Conservation (phyloP, 2,113 vertebrate species). For the Marmota monax region DNA sequence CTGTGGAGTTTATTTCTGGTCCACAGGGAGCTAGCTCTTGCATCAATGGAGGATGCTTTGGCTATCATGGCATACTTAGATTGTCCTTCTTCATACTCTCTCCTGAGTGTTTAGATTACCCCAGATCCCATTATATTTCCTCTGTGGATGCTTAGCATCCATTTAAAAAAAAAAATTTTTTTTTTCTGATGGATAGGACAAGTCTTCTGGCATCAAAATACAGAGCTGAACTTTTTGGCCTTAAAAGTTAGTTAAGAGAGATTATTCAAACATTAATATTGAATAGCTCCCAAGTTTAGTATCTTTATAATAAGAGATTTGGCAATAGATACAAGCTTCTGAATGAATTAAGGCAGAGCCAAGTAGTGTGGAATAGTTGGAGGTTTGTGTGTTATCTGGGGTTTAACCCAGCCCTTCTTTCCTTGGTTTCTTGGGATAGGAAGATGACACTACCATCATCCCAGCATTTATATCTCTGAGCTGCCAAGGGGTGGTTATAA, state of each 20-base stretch:
- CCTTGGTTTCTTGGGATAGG: neutral
- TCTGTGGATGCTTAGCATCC: neutral
- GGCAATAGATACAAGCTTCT: neutral
- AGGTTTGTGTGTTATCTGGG: neutral
- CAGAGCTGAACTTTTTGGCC: neutral
- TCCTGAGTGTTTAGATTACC: conserved; percentile 67
- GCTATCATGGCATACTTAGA: conserved; percentile 59
- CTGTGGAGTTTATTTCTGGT: conserved; percentile 83
- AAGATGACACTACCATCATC: neutral
- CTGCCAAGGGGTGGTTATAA: neutral
- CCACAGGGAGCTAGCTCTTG: conserved; percentile 73
- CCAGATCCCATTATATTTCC: neutral
- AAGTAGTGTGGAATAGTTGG: neutral
- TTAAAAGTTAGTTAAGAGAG: neutral
- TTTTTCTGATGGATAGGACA: conserved; percentile 49
- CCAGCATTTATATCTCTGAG: neutral
- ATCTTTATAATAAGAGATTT: conserved; percentile 54
- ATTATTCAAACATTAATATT: conserved; percentile 12
- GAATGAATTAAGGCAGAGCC: neutral
- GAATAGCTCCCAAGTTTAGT: conserved; percentile 40
- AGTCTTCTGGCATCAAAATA: neutral
- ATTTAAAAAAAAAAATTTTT: neutral
- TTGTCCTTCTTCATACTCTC: neutral
- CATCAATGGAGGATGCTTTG: conserved; percentile 55
- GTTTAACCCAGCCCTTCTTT: neutral